Evolutionary conservation across 2,113 vertebrate species (phyloP), one percentile per base, ranked within the genome.

Genomic region (Marcusenius ussheri): DNA sequence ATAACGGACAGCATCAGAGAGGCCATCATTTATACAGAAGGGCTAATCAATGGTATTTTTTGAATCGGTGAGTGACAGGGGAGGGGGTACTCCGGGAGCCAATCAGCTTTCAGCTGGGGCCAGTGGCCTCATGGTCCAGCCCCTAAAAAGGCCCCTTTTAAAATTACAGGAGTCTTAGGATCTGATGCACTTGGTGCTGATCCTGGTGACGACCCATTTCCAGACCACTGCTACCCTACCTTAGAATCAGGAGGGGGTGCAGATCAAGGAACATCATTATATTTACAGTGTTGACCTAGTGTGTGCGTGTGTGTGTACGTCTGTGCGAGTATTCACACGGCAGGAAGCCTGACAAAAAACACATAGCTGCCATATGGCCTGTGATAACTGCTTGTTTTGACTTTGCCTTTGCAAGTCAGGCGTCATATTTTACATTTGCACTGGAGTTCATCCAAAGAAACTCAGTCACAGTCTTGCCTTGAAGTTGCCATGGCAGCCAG

Each of bases 341-440:
- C 19, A 17, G 46, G 31, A 90, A 39, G 56, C 45, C 35, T 74
- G 62, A 49, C 39, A 90, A 56, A 53, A 87, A 39, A 83, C 27
- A 11, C 89, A 92, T n/a, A 89, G 91, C 89, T 90, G 66, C 13
- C 21, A 88, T 88, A 70, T 53, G 15, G 35, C 74, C 39, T 42
- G 74, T 80, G 74, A 80, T 39, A 19, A 17, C 17, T 80, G 74
- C 74, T 80, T 80, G 74, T 80, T 80, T 80, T 80, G 35, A 42
- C 35, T 42, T 80, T 35, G 35, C 31, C 31, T 39, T 77, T 77
- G 70, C 15, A 39, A 35, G 70, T 77, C 74, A 80, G 74, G 74
- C 35, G 15, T 42, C 35, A 42, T 42, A 31, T 77, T 77, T 39
- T 24, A 77, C 31, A 77, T 77, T 77, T 19, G n/a, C n/a, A 27